Evolutionary conservation across 2,888 invertebrate genomes (phyloP).

Genomic region (Candidula unifasciata): DNA sequence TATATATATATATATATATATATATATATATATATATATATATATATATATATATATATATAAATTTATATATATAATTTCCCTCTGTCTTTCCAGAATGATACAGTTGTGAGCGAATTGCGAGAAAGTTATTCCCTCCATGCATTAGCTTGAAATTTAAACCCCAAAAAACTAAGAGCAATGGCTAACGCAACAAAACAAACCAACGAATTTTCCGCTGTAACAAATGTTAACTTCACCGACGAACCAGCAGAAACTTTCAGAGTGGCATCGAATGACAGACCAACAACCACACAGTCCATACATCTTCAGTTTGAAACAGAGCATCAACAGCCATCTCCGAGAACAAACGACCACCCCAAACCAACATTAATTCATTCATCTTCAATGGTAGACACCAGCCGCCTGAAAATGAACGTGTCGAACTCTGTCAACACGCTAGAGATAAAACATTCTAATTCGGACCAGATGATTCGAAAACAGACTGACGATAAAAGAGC

Average conservation of each 20-base stretch:
- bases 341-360: neutral
- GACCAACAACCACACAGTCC: neutral
- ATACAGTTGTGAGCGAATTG: too few species aligned
- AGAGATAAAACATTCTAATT: neutral
- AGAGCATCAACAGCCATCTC: neutral
- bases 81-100: too few species aligned
- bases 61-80: too few species aligned
- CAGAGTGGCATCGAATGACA: neutral
- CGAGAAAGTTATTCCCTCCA: too few species aligned
- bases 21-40: too few species aligned
- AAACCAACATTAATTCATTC: neutral
- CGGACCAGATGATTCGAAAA: neutral
- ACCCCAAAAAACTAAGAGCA: too few species aligned
- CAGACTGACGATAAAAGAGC: neutral
- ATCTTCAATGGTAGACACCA: neutral
- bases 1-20: too few species aligned
- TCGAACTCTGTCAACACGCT: neutral
- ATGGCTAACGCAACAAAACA: too few species aligned
- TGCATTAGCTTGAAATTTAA: too few species aligned
- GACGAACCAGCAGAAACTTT: neutral
- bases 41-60: too few species aligned
- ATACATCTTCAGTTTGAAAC: neutral
- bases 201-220: too few species aligned
- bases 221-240: too few species aligned
- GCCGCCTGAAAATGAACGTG: neutral